Base-by-base conservation (phyloP, 2,113 vertebrate species). In the Chunga burmeisteri region DNA sequence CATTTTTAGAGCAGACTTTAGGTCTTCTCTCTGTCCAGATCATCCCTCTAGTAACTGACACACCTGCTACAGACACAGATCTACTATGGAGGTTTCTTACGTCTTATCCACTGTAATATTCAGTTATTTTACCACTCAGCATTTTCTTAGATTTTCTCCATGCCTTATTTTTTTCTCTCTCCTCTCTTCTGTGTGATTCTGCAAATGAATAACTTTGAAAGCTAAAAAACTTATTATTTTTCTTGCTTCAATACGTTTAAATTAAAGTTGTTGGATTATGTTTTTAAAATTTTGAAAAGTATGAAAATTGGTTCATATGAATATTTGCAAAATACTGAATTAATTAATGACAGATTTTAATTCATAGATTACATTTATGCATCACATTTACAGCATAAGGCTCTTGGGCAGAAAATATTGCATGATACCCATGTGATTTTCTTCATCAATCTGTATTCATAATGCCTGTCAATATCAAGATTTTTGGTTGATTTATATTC, bases 151-250 rank as follows among this genome's bases (percentile, higher is more conserved):
- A 67, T 66, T 73, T 65, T 90, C 6, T 38, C 9, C 5, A 40
- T 29, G 19, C 7, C 7, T 6, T 36, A 0, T 2, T 20, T 40
- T 67, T 32, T 42, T 59, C 22, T 3, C 2, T 75, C 8, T 20
- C 62, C 4, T 46, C 83, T 46, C 9, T 86, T 42, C 6, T 40
- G 4, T 75, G 13, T 27, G 13, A 50, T 58, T 81, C 84, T 84
- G 18, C 29, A 67, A 63, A 3, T 30, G 5, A 77, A 63, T 71
- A 50, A 52, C 16, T 71, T 72, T 70, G 59, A 50, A 68, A 81
- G 19, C 20, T 62, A 22, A 46, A 81, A 49, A 55, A 18, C 7
- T 17, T 59, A 27, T 7, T 17, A 5, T 14, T 77, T 72, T 89
- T 22, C 40, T 65, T 67, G 6, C 22, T 61, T 61, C 13, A 16